phyloP scores from a whole-genome alignment of 2,888 invertebrate species.

The Furcula furcula region DNA sequence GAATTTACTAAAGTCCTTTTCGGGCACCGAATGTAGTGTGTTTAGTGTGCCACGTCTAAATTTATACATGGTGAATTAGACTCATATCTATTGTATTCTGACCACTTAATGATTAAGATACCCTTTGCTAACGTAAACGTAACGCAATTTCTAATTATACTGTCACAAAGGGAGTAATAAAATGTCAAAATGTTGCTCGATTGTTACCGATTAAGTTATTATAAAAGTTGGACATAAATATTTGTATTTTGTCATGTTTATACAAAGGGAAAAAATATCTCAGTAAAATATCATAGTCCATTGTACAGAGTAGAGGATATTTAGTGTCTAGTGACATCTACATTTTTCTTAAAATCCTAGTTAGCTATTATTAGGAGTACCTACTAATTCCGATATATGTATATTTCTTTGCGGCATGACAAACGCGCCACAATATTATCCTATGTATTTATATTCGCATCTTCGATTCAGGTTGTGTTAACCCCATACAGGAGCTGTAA shows the following conservation, averaged over 20 bases:
- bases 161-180: constrained; percentile 75
- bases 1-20: constrained; percentile 40
- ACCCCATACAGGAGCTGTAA: constrained; percentile 62
- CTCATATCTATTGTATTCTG: constrained; percentile 52
- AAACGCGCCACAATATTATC: constrained; percentile 55
- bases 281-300: constrained; percentile 78
- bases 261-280: constrained; percentile 76
- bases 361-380: constrained; percentile 69
- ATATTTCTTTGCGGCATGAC: constrained; percentile 65
- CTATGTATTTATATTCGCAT: constrained; percentile 40
- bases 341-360: constrained; percentile 69
- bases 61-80: constrained; percentile 34
- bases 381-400: constrained; percentile 65
- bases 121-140: constrained; percentile 49
- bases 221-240: constrained; percentile 68
- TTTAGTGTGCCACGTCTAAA: constrained; percentile 18
- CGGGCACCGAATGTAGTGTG: constrained; percentile 23
- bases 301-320: constrained; percentile 76
- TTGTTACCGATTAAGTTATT: constrained; percentile 77
- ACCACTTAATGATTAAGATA: constrained; percentile 55
- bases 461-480: constrained; percentile 58
- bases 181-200: constrained; percentile 70
- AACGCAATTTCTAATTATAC: constrained; percentile 54
- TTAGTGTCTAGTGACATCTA: constrained; percentile 64
- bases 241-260: constrained; percentile 81